Evolutionary conservation across 2,113 vertebrate species (phyloP).

Genomic region (Terrapene triunguis): DNA sequence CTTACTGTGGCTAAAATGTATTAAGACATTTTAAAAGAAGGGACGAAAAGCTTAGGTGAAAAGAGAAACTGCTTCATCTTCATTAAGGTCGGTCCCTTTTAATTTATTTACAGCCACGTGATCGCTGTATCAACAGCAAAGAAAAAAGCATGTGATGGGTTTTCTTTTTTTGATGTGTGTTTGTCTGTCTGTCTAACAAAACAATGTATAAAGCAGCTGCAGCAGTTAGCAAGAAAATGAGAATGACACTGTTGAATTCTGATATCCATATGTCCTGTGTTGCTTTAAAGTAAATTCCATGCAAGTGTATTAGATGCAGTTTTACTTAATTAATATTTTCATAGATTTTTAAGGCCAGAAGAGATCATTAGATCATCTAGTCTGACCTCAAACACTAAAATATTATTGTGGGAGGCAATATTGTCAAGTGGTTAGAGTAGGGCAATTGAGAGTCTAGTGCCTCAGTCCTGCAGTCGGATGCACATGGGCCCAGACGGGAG

Average conservation of each 20-base stretch:
- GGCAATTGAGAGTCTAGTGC: neutral
- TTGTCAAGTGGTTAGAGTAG: neutral
- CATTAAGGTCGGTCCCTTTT: slow-evolving; percentile 63
- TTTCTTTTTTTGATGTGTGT: neutral
- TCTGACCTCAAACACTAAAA: neutral
- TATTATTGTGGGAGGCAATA: neutral
- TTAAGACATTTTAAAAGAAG: slow-evolving; percentile 52
- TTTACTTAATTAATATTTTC: slow-evolving; percentile 40
- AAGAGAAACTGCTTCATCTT: slow-evolving; percentile 74
- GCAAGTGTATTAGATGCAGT: slow-evolving; percentile 28
- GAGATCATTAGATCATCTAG: accelerated
- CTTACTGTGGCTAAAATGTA: neutral
- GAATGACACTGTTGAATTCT: slow-evolving; percentile 53
- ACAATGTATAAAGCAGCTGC: slow-evolving; percentile 42
- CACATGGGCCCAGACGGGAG: accelerated
- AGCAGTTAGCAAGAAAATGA: slow-evolving; percentile 46
- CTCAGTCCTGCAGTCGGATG: accelerated
- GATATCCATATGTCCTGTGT: slow-evolving; percentile 34
- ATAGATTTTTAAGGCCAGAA: slow-evolving; percentile 27
- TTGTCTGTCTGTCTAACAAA: too few relatives aligned
- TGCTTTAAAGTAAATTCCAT: slow-evolving; percentile 57
- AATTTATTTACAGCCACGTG: slow-evolving; percentile 57
- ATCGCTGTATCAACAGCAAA: slow-evolving; percentile 68
- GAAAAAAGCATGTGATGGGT: slow-evolving; percentile 13
- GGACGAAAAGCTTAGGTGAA: slow-evolving; percentile 63